These are phyloP conservation scores for Lepas anatifera DNA, from an alignment of 2,888 invertebrate species.

Conservation along the genomic window DNA sequence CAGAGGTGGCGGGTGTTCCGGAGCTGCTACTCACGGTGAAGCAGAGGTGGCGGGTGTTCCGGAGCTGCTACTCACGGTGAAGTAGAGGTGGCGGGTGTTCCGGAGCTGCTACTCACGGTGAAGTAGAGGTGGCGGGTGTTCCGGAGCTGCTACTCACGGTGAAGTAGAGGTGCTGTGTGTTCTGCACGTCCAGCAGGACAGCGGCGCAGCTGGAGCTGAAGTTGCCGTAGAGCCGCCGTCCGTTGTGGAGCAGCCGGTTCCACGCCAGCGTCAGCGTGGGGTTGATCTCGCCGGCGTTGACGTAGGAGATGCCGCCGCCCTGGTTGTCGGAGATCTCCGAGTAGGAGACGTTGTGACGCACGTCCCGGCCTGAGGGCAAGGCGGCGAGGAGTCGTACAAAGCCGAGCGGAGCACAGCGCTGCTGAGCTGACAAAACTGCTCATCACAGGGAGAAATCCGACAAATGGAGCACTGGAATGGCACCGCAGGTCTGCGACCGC, in stretches of 20 bases:
- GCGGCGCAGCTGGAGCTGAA: conserved; percentile 62
- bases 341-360: conserved; percentile 77
- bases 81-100: too few species aligned
- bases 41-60: too few species aligned
- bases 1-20: too few species aligned
- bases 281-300: conserved; percentile 87
- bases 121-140: conserved; percentile 6
- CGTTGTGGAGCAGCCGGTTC: conserved; percentile 76
- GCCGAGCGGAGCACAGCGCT: too few species aligned
- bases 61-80: too few species aligned
- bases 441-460: too few species aligned
- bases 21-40: too few species aligned
- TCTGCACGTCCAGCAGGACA: conserved; percentile 78
- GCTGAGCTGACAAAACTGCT: too few species aligned
- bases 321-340: conserved; percentile 66
- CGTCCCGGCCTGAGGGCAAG: conserved; percentile 59
- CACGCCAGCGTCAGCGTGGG: conserved; percentile 75
- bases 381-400: neutral
- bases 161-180: conserved; percentile 76
- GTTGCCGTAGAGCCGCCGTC: conserved; percentile 82
- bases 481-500: too few species aligned
- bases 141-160: conserved; percentile 47
- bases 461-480: too few species aligned
- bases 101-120: too few species aligned
- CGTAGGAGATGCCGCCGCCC: conserved; percentile 75